These are phyloP conservation scores for Chromoteleia sp. DNA, from an alignment of 2,888 invertebrate species.

Conservation along the genomic window DNA sequence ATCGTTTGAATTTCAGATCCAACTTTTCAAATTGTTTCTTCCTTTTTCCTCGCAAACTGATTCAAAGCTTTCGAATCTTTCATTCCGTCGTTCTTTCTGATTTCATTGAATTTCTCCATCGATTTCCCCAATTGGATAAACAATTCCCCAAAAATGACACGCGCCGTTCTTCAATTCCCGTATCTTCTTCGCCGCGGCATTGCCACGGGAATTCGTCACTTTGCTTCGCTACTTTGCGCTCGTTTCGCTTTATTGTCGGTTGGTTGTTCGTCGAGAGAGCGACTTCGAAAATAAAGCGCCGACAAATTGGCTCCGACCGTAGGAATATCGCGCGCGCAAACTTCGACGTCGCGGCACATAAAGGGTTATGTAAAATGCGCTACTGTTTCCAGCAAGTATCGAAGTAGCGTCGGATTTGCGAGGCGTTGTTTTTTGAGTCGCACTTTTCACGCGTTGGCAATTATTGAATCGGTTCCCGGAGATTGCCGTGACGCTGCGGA, in stretches of 20 bases:
- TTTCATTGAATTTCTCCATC: no score
- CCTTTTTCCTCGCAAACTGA: no score
- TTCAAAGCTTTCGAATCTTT: no score
- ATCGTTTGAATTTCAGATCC: no score
- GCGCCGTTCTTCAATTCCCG: background rate
- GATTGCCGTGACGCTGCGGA: slow-evolving; percentile 17
- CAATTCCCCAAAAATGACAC: no score
- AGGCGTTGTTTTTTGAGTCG: slow-evolving; percentile 44
- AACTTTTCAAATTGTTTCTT: no score
- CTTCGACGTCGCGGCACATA: background rate
- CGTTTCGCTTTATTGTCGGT: slow-evolving; percentile 38
- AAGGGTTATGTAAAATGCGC: slow-evolving; percentile 43
- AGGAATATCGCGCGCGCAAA: no score
- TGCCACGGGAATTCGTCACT: slow-evolving; percentile 6
- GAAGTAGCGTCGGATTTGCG: slow-evolving; percentile 43
- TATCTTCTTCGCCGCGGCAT: background rate
- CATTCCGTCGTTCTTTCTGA: no score
- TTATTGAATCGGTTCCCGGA: slow-evolving; percentile 26
- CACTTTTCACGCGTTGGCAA: slow-evolving; percentile 37
- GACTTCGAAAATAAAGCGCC: background rate
- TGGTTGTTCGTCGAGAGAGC: slow-evolving; percentile 25
- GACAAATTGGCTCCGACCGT: slow-evolving; percentile 26
- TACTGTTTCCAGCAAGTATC: slow-evolving; percentile 30
- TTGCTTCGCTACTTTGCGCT: slow-evolving; percentile 22
- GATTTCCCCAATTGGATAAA: no score